Conservation (phyloP, 2,888 invertebrate genomes). For the Coleophora deauratella region DNA sequence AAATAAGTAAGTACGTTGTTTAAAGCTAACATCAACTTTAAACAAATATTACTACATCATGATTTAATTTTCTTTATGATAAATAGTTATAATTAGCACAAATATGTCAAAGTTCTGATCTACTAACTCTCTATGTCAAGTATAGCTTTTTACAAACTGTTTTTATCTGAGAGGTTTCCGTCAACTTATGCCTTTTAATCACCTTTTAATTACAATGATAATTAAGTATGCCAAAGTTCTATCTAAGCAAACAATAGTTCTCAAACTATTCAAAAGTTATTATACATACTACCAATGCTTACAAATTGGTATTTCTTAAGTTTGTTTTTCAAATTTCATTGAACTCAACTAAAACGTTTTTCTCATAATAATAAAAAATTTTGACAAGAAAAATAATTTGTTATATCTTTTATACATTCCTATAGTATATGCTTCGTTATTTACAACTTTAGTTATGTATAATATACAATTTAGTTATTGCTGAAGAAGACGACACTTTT, state of each 20-base stretch:
- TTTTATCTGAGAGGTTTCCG: no score
- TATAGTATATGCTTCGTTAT: conserved; percentile 57
- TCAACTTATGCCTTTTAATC: no score
- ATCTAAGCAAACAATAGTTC: no score
- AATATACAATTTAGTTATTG: conserved; percentile 30
- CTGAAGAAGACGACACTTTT: conserved; percentile 51
- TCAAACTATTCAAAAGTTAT: no score
- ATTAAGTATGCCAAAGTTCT: no score
- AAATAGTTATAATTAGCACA: conserved; percentile 8
- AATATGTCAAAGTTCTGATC: conserved; percentile 5
- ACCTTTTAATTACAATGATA: no score
- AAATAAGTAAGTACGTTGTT: conserved; percentile 52
- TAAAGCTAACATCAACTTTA: conserved; percentile 51
- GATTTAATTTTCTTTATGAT: conserved; percentile 3
- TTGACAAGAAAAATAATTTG: conserved; percentile 66
- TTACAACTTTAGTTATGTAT: conserved; percentile 63
- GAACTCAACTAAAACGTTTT: no score
- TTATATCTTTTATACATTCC: conserved; percentile 60
- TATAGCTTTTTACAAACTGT: no score
- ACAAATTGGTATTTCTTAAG: no score
- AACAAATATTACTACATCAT: conserved; percentile 42
- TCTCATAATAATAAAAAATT: no score
- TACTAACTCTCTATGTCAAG: conserved; percentile 4
- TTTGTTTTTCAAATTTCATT: no score
- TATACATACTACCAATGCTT: no score